These are phyloP conservation scores for Isichthys henryi DNA, from an alignment of 2,113 vertebrate genomes.

Conservation along the genomic window DNA sequence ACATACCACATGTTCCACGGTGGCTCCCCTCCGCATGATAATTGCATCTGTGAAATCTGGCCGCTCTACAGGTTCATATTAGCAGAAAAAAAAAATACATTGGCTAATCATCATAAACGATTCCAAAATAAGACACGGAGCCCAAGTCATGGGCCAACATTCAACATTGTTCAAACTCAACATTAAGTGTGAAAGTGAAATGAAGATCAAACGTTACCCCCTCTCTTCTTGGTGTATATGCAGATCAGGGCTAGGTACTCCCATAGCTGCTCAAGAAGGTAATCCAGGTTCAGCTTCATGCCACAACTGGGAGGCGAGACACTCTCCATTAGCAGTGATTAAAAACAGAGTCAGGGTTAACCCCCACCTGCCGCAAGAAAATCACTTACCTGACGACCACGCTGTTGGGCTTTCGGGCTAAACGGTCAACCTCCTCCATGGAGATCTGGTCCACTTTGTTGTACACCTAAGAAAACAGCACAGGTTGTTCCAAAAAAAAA, in stretches of 20 bases:
- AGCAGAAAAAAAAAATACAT: neutral
- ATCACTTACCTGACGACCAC: constrained; percentile 84
- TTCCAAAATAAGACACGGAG: neutral
- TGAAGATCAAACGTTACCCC: constrained; percentile 62
- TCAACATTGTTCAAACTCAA: neutral
- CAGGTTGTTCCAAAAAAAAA: neutral
- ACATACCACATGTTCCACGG: constrained; percentile 91
- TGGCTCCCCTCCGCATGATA: constrained; percentile 87
- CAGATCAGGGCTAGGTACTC: constrained; percentile 92
- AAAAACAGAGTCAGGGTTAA: neutral
- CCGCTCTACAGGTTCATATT: constrained; percentile 64
- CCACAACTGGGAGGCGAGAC: constrained; percentile 70
- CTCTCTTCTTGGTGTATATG: constrained; percentile 96
- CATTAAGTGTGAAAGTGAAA: too few species aligned
- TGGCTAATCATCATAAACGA: neutral
- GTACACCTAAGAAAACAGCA: constrained; percentile 72
- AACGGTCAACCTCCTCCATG: constrained; percentile 91
- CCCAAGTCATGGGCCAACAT: neutral
- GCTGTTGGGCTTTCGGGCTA: constrained; percentile 79
- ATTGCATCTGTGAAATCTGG: constrained; percentile 92
- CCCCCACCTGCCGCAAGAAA: neutral
- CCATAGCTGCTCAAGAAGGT: constrained; percentile 88
- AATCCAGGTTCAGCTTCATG: constrained; percentile 96
- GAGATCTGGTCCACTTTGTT: constrained; percentile 99
- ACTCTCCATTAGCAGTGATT: neutral